These are phyloP conservation scores for Sebastes taczanowskii DNA, from an alignment of 2,797 vertebrate species.

Conservation along the genomic window DNA sequence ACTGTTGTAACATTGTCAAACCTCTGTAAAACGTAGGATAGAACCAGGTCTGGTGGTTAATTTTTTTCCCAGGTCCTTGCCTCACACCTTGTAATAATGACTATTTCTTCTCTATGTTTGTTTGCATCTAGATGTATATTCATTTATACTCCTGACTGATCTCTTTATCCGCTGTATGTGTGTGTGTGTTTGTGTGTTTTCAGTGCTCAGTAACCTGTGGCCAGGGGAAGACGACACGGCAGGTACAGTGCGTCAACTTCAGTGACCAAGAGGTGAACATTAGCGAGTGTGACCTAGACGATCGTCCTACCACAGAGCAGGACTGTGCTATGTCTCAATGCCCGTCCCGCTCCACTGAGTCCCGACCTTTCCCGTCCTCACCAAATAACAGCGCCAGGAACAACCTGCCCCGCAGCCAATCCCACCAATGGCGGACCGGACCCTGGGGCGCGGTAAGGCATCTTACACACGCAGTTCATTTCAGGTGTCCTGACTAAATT, in stretches of 20 bases:
- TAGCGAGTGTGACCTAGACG: constrained; percentile 91
- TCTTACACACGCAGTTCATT: background rate
- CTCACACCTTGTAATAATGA: background rate
- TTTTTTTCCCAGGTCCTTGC: background rate
- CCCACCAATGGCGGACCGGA: constrained; percentile 95
- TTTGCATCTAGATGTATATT: background rate
- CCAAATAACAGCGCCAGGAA: constrained; percentile 79
- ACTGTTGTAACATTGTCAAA: background rate
- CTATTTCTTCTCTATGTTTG: background rate
- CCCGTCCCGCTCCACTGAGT: constrained; percentile 84
- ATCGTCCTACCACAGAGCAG: constrained; percentile 89
- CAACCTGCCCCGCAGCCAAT: constrained; percentile 78
- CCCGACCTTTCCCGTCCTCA: constrained; percentile 74
- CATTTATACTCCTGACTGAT: background rate
- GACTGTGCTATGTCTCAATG: constrained; percentile 95
- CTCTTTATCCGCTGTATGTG: background rate
- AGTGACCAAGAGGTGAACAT: constrained; percentile 89
- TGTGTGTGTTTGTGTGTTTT: constrained; percentile 13
- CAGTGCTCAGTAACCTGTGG: constrained; percentile 98
- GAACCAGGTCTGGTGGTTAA: background rate
- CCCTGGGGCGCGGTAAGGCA: constrained; percentile 97
- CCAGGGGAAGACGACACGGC: constrained; percentile 92
- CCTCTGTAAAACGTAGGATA: background rate
- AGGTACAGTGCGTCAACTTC: constrained; percentile 93
- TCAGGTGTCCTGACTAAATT: background rate